Evolutionary conservation across 2,113 vertebrate genomes (phyloP), one percentile per base, ranked within the genome.

Genomic region (Opisthocomus hoazin): DNA sequence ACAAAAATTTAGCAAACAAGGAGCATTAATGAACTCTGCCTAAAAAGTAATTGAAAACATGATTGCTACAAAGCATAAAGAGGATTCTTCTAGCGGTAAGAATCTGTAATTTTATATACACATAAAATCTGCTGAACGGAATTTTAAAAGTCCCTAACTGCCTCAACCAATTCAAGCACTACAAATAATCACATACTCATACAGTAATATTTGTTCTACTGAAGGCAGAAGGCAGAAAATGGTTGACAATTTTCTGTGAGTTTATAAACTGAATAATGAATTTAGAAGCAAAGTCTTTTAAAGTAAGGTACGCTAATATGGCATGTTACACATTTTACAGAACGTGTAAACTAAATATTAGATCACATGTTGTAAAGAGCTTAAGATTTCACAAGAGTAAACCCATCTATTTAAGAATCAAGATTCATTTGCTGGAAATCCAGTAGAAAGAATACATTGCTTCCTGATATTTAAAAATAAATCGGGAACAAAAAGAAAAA

Each of bases 31-130:
- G 60, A 96, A 81, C 43, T 83, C 70, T 46, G 18, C 9, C 48
- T 82, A 73, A 57, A 87, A 84, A 54, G 61, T 89, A 84, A 94
- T 6, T 92, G 76, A 81, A 91, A 96, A 63, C 48, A 94, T 10
- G 16, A 57, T 86, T 90, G 22, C 60, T 70, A 76, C 65, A 64
- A 78, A 83, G 41, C n/a, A n/a, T 30, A 79, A 45, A 92, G n/a
- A 77, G 23, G 37, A 89, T 77, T 74, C 71, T 68, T 63, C 46
- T 3, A 50, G 32, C 15, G 57, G 21, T 53, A 86, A 86, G 39
- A 89, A 86, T 54, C 30, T 78, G 20, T 58, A 39, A 65, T 68
- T 82, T 84, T 77, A 94, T 32, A 90, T 2, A 80, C 56, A 39
- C 26, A 53, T 45, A 48, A 93, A 94, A 30, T 29, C 21, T 6